Evolutionary conservation across 2,113 vertebrate genomes (phyloP).

Genomic region (Ptyas mucosa): DNA sequence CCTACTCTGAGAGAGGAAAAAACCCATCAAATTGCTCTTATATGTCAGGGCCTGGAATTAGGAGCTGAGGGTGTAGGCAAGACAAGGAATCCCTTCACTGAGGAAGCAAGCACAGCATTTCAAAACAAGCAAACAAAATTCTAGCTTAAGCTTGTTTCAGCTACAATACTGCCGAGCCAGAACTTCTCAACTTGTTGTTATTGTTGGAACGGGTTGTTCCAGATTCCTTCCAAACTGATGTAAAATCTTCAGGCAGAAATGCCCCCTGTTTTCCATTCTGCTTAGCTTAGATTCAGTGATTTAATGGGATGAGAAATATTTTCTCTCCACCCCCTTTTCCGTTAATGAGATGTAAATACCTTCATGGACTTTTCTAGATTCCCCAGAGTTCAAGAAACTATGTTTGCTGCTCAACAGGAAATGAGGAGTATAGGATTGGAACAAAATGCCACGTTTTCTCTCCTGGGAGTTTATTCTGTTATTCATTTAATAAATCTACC

Average conservation of each 20-base stretch:
- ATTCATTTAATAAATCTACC: not conserved
- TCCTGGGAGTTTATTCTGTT: not conserved
- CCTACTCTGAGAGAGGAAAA: not conserved
- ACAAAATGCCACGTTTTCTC: not conserved
- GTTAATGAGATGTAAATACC: not conserved
- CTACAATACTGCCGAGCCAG: not conserved
- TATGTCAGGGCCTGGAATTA: not conserved
- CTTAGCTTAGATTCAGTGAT: not conserved
- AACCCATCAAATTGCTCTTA: not conserved
- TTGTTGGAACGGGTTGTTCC: not conserved
- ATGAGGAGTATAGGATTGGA: not conserved
- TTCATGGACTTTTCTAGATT: not conserved
- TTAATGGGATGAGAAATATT: not conserved
- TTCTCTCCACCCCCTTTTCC: not conserved
- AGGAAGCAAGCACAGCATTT: not conserved
- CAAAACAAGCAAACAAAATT: not conserved
- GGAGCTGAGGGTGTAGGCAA: not conserved
- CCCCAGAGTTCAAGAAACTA: not conserved
- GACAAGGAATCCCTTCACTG: not conserved
- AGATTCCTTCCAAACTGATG: not conserved
- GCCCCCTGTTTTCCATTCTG: not conserved
- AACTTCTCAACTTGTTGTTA: not conserved
- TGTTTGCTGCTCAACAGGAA: not conserved
- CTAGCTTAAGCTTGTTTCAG: not conserved
- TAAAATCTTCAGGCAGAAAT: not conserved